phyloP scores from a whole-genome alignment of 1,140 invertebrate species.

The Drosophila nigrodunni region DNA sequence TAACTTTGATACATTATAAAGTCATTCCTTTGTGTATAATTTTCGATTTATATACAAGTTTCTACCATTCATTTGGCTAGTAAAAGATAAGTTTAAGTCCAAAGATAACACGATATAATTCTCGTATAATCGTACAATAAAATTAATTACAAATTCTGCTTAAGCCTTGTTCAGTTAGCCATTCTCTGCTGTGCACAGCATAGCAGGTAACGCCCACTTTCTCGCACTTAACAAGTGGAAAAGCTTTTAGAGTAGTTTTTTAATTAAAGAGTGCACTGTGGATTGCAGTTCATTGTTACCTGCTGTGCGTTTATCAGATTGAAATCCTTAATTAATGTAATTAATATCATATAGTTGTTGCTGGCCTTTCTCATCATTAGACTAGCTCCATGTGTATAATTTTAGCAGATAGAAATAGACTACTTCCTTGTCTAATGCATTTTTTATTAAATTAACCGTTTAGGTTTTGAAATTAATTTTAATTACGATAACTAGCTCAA shows the following conservation, averaged over 20 bases:
- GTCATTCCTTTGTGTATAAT: background rate
- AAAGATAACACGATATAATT: background rate
- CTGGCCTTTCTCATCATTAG: slow-evolving; percentile 34
- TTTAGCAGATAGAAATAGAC: slow-evolving; percentile 8
- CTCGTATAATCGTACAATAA: background rate
- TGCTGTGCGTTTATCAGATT: slow-evolving; percentile 35
- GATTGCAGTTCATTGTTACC: background rate
- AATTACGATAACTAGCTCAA: slow-evolving; percentile 53
- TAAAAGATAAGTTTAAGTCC: background rate
- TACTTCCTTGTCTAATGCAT: slow-evolving; percentile 53
- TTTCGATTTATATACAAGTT: slow-evolving; percentile 6
- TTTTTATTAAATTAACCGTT: slow-evolving; percentile 63
- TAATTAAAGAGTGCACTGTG: background rate
- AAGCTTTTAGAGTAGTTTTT: slow-evolving; percentile 11
- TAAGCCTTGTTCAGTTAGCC: background rate
- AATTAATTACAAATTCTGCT: slow-evolving; percentile 6
- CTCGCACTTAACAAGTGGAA: slow-evolving; percentile 1
- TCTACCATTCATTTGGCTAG: background rate
- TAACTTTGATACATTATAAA: no score
- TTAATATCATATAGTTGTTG: slow-evolving; percentile 43
- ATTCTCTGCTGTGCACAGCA: background rate
- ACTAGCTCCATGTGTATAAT: slow-evolving; percentile 40
- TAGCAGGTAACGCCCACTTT: slow-evolving; percentile 4
- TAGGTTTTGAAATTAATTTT: slow-evolving; percentile 70
- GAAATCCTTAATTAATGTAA: slow-evolving; percentile 45